Evolutionary conservation across 1,140 invertebrate genomes (phyloP).

Genomic region (Lordiphosa stackelbergi): DNA sequence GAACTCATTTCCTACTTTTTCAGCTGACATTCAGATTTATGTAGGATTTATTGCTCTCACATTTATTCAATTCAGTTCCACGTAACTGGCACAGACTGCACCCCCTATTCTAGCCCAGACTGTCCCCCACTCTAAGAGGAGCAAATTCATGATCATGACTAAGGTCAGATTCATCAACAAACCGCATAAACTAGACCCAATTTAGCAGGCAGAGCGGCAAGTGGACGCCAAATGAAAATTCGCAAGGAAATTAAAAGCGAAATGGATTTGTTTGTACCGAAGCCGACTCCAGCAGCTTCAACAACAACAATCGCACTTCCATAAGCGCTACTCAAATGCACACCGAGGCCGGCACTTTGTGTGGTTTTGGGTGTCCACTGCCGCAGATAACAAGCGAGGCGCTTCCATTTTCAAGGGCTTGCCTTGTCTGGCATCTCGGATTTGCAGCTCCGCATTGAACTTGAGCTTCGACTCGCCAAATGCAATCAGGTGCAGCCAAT

Average conservation of each 20-base stretch:
- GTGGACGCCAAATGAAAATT: constrained; percentile 18
- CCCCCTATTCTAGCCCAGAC: constrained; percentile 40
- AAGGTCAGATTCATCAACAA: constrained; percentile 71
- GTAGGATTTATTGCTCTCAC: constrained; percentile 3
- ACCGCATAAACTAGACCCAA: constrained; percentile 70
- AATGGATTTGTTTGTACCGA: constrained; percentile 46
- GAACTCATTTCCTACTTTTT: too few relatives aligned
- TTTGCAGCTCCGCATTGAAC: constrained; percentile 64
- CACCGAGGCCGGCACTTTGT: constrained; percentile 32
- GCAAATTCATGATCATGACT: constrained; percentile 65
- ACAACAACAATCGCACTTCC: constrained; percentile 32
- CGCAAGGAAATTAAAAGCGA: constrained; percentile 51
- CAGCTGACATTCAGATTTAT: neutral
- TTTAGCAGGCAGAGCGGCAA: constrained; percentile 44
- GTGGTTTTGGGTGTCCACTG: constrained; percentile 49
- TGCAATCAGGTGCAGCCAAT: constrained; percentile 49
- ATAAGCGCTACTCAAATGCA: constrained; percentile 22
- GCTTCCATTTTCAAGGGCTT: constrained; percentile 69
- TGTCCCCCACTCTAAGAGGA: constrained; percentile 37
- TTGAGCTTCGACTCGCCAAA: constrained; percentile 40
- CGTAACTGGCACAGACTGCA: constrained; percentile 40
- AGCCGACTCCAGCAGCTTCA: constrained; percentile 6
- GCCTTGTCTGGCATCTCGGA: constrained; percentile 66
- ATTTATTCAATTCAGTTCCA: constrained; percentile 33
- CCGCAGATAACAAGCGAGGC: constrained; percentile 43